These are phyloP conservation scores for Oligia strigilis DNA, from an alignment of 2,888 invertebrate species.

Conservation along the genomic window DNA sequence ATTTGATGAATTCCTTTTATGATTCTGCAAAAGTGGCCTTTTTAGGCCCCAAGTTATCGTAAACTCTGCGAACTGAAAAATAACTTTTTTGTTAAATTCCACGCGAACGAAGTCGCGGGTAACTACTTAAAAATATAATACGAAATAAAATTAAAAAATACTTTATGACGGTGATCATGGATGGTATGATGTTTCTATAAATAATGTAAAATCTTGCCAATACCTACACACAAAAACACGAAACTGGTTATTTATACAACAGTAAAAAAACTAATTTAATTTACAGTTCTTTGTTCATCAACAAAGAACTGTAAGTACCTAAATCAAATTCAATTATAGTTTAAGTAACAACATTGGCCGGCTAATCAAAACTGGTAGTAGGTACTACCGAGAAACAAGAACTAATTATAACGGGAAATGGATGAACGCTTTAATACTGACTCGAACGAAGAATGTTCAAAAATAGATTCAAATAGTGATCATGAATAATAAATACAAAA, in stretches of 20 bases:
- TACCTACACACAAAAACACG: neutral
- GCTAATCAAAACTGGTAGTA: neutral
- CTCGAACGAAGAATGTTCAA: neutral
- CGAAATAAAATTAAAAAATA: neutral
- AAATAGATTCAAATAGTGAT: neutral
- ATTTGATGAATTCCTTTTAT: too few relatives aligned
- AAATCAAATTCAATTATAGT: neutral
- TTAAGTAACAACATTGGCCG: neutral
- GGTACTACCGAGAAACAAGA: neutral
- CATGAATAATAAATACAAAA: neutral
- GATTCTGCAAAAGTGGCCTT: too few relatives aligned
- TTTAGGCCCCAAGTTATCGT: too few relatives aligned
- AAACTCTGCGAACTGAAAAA: too few relatives aligned
- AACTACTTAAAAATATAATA: too few relatives aligned
- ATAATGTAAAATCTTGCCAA: neutral
- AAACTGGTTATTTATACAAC: neutral
- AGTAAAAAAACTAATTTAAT: too few relatives aligned
- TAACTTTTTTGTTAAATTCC: too few relatives aligned
- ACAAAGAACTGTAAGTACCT: too few relatives aligned
- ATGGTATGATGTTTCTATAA: neutral
- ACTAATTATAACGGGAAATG: neutral
- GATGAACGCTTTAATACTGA: neutral
- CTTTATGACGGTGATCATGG: neutral
- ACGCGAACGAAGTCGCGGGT: too few relatives aligned
- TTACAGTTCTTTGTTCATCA: too few relatives aligned